Base-by-base conservation (phyloP, 2,113 vertebrate species). In the Cochlearius cochlearius region DNA sequence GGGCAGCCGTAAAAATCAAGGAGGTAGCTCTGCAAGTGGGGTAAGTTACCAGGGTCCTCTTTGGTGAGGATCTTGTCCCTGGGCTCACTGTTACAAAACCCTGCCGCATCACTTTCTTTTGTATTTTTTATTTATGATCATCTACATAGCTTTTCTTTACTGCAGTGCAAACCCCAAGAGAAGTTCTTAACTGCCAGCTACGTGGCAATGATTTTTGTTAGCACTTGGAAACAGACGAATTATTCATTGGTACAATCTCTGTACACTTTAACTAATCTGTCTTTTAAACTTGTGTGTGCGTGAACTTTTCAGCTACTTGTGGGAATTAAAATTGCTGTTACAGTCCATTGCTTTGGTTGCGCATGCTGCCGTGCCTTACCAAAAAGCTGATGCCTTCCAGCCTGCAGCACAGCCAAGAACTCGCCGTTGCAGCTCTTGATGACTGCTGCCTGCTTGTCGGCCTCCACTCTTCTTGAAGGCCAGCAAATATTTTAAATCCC, bases 381-480 rank as follows among this genome's bases (percentile, higher is more conserved):
- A 5, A 23, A 20, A 1, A 29, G 45, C 56, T 23, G 56, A 6
- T 63, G 9, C 29, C 60, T 7, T 16, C 53, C 76, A 74, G 53
- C 38, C 39, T 22, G 59, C 53, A 36, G 34, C 45, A 15, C 21
- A 29, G 62, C 62, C 73, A 11, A 20, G 22, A 39, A 5, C 58
- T 41, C 5, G 0, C 53, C 1, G 1, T 29, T 15, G 6, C n/a
- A 20, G 68, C 47, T 55, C 45, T 11, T 7, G 12, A 7, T 5
- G 11, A 6, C 56, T 36, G 58, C 29, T 50, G 59, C 47, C 19
- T 3, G 0, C 32, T 55, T 47, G 25, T 58, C 59, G 53, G 73
- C 43, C 74, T 29, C 22, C 11, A 6, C 26, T 16, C 15, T 14
- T 52, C n/a, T 20, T 1, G 0, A 52, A 39, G 64, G 86, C 25